Conservation (phyloP, 2,888 invertebrate genomes). For the Tryphoninae sp. region DNA sequence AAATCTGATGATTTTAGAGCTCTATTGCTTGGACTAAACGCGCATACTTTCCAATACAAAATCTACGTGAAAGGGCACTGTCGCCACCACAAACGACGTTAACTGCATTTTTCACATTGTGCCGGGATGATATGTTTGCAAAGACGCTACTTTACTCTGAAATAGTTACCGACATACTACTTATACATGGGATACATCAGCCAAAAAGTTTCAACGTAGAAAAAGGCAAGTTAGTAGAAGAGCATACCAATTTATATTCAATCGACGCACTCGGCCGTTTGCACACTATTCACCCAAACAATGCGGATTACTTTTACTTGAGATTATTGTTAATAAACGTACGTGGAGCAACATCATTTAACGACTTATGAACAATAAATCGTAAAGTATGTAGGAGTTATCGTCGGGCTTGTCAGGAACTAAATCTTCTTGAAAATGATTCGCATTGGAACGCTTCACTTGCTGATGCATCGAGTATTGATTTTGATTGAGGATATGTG, state of each 20-base stretch:
- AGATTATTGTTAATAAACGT: conserved; percentile 66
- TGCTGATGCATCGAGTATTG: too few species aligned
- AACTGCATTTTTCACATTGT: too few species aligned
- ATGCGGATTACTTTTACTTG: conserved; percentile 63
- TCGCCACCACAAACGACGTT: not conserved
- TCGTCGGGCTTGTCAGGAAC: conserved; percentile 64
- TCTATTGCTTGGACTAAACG: too few species aligned
- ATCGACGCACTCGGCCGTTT: too few species aligned
- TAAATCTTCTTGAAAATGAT: conserved; percentile 54
- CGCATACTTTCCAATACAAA: conserved; percentile 44
- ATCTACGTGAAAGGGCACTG: not conserved
- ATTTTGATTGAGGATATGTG: too few species aligned
- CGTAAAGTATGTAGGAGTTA: conserved; percentile 67
- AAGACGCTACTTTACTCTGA: conserved; percentile 73
- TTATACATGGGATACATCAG: conserved; percentile 49
- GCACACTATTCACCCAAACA: too few species aligned
- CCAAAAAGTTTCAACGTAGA: not conserved
- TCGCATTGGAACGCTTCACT: too few species aligned
- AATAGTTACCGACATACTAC: conserved; percentile 63
- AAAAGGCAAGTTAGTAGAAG: conserved; percentile 38
- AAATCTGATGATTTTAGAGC: too few species aligned
- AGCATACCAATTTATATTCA: conserved; percentile 3
- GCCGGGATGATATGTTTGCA: conserved; percentile 71
- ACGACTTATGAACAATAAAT: conserved; percentile 65
- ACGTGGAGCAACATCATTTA: conserved; percentile 69